Percentiles rank a stretch among this genome's conserved stretches.
Evolutionary conservation across 2,113 vertebrate species (phyloP).

Genomic region (Pelecanus crispus): DNA sequence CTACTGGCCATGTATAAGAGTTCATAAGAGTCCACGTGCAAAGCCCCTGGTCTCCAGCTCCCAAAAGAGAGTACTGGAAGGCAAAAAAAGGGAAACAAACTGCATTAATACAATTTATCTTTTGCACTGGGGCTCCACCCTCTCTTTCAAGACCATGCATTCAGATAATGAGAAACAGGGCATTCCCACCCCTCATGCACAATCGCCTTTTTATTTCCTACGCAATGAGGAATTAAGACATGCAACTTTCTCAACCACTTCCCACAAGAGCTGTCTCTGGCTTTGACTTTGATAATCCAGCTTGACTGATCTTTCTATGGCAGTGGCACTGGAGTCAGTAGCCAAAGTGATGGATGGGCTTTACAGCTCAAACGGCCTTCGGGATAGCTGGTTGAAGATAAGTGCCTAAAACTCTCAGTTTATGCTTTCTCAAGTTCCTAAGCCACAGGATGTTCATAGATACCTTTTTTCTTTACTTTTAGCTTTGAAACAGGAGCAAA

Average conservation of each 20-base stretch:
- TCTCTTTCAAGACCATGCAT: not conserved
- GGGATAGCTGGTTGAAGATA: not conserved
- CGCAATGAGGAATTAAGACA: not conserved
- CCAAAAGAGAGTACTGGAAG: not conserved
- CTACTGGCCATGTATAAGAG: not conserved
- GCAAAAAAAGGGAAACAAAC: not conserved
- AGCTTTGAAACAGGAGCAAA: not conserved
- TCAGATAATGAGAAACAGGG: slow-evolving; percentile 37
- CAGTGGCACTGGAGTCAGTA: not conserved
- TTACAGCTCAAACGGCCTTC: not conserved
- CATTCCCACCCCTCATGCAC: not conserved
- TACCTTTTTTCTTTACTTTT: not conserved
- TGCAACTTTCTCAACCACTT: not conserved
- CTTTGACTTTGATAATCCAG: slow-evolving; percentile 18
- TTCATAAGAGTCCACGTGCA: not conserved
- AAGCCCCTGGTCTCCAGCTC: not conserved
- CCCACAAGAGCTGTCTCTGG: slow-evolving; percentile 6
- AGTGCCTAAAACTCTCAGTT: not conserved
- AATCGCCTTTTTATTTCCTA: slow-evolving; percentile 20
- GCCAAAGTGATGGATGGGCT: not conserved
- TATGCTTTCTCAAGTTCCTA: not conserved
- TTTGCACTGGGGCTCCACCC: not conserved
- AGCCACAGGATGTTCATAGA: not conserved
- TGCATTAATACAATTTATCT: not conserved
- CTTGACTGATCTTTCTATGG: not conserved